Percentiles rank a stretch among this genome's conserved stretches.
These are phyloP conservation scores for Amaurobius ferox DNA, from an alignment of 2,888 invertebrate species.

Conservation along the genomic window DNA sequence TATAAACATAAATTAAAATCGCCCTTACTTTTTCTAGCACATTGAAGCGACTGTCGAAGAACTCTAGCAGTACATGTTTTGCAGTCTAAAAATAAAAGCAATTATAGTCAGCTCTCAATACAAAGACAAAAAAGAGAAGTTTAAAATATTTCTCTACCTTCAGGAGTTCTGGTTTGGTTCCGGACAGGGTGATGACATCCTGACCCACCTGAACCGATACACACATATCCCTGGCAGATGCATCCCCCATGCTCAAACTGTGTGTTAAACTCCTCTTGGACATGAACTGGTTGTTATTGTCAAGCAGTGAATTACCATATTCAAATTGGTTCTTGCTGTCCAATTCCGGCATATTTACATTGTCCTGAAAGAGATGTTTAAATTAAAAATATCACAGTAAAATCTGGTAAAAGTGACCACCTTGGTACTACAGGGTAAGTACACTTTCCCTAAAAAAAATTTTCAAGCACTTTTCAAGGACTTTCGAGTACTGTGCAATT, in stretches of 20 bases:
- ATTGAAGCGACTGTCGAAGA: background rate
- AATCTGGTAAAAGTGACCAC: background rate
- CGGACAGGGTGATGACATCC: constrained; percentile 90
- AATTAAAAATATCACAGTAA: background rate
- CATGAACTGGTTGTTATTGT: constrained; percentile 32
- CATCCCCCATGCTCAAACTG: constrained; percentile 74
- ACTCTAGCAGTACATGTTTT: background rate
- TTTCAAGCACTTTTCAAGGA: too few species aligned
- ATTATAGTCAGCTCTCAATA: background rate
- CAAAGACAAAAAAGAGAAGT: background rate
- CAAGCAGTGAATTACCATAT: constrained; percentile 25
- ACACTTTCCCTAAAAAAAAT: too few species aligned
- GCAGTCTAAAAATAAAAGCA: background rate
- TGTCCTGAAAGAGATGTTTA: constrained; percentile 21
- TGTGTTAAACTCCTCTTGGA: constrained; percentile 68
- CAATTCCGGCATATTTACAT: constrained; percentile 16
- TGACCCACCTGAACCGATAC: constrained; percentile 88
- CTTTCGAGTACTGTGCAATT: too few species aligned
- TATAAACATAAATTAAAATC: too few species aligned
- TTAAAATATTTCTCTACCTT: constrained; percentile 81
- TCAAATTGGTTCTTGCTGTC: constrained; percentile 10
- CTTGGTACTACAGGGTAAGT: too few species aligned
- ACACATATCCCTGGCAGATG: constrained; percentile 83
- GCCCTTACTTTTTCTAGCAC: background rate
- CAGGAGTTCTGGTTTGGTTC: constrained; percentile 89